Percentiles rank a stretch among this genome's conserved stretches.
Evolutionary conservation across 2,888 invertebrate genomes (phyloP).

Genomic region (Plebejus melissa): DNA sequence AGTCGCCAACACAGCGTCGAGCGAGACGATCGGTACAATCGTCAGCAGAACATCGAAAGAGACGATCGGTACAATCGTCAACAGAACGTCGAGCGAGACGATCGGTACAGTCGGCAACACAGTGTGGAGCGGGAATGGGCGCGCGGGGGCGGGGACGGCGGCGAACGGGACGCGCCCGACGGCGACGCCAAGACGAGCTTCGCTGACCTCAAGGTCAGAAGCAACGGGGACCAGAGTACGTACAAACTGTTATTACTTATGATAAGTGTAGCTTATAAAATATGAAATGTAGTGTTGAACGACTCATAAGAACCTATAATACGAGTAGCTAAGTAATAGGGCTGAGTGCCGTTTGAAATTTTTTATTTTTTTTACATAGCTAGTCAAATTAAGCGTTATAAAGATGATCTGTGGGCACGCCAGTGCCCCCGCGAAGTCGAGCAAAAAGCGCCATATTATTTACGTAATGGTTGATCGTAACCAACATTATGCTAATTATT

Average conservation of each 20-base stretch:
- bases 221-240: constrained; percentile 72
- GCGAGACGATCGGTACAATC: constrained; percentile 46
- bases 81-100: constrained; percentile 68
- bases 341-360: no score
- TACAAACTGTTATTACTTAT: constrained; percentile 34
- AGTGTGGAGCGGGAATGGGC: constrained; percentile 47
- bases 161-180: constrained; percentile 79
- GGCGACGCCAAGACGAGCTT: constrained; percentile 83
- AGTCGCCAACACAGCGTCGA: constrained; percentile 55
- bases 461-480: not conserved
- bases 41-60: not conserved
- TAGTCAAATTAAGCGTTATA: no score
- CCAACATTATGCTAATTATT: not conserved
- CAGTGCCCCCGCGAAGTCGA: no score
- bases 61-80: constrained; percentile 46
- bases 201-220: constrained; percentile 82
- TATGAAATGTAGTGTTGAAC: not conserved
- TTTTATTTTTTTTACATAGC: no score
- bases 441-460: no score
- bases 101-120: constrained; percentile 9
- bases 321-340: no score
- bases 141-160: constrained; percentile 73
- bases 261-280: not conserved
- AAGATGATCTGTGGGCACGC: no score
- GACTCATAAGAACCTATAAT: no score